Evolutionary conservation across 1,140 invertebrate genomes (phyloP).

Genomic region (Forficula auricularia): DNA sequence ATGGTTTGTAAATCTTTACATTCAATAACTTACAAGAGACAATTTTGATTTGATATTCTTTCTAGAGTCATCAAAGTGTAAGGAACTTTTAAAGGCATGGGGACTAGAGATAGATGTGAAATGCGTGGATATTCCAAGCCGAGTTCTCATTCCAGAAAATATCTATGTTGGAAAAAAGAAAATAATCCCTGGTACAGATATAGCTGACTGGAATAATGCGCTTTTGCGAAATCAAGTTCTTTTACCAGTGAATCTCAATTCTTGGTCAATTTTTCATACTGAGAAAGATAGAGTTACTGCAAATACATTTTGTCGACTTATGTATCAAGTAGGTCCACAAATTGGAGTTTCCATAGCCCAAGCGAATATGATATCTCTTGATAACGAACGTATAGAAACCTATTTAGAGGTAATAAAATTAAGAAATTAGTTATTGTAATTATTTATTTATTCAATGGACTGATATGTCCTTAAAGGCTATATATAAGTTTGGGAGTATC

Average conservation of each 20-base stretch:
- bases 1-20: constrained; percentile 18
- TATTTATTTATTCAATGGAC: too few species aligned
- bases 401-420: constrained; percentile 29
- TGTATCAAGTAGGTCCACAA: constrained; percentile 34
- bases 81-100: constrained; percentile 56
- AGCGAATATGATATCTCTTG: constrained; percentile 31
- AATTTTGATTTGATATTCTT: too few species aligned
- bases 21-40: too few species aligned
- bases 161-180: constrained; percentile 43
- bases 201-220: too few species aligned
- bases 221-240: constrained; percentile 1
- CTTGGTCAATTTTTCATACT: constrained; percentile 51
- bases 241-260: constrained; percentile 18
- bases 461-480: too few species aligned
- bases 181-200: constrained; percentile 16
- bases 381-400: constrained; percentile 33
- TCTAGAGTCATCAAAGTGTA: constrained; percentile 33
- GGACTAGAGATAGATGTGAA: constrained; percentile 50
- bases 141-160: constrained; percentile 43
- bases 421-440: too few species aligned
- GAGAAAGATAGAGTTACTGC: constrained; percentile 37
- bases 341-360: constrained; percentile 47
- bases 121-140: constrained; percentile 38
- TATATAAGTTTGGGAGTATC: too few species aligned
- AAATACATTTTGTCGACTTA: constrained; percentile 39